These are phyloP conservation scores for Pinna nobilis DNA, from an alignment of 1,140 invertebrate species.

Conservation along the genomic window DNA sequence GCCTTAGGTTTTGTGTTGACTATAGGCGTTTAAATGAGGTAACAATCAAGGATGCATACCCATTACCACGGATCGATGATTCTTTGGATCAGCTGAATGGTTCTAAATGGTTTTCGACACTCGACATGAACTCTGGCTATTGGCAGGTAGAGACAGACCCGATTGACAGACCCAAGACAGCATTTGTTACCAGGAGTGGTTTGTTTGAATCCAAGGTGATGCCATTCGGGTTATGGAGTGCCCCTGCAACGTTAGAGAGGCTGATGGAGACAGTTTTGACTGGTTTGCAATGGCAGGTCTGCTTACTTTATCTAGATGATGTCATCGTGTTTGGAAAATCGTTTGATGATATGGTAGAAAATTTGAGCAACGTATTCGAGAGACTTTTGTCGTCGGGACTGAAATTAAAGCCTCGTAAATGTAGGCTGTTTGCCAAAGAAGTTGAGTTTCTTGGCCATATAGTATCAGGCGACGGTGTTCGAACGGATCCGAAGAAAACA, in stretches of 20 bases:
- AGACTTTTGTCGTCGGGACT: slow-evolving; percentile 15
- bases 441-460: slow-evolving; percentile 18
- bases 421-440: slow-evolving; percentile 6
- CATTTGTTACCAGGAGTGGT: slow-evolving; percentile 20
- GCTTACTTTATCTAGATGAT: slow-evolving; percentile 44
- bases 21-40: slow-evolving; percentile 74
- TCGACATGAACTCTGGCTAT: slow-evolving; percentile 69
- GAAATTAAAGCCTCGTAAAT: slow-evolving; percentile 7
- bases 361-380: slow-evolving; percentile 9
- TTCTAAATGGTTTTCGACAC: slow-evolving; percentile 68
- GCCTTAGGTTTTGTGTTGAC: slow-evolving; percentile 74
- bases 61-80: slow-evolving; percentile 76
- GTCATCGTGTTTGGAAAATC: slow-evolving; percentile 1
- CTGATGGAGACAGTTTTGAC: slow-evolving; percentile 50
- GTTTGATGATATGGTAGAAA: background rate
- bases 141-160: slow-evolving; percentile 61
- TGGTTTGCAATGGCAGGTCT: slow-evolving; percentile 39
- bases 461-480: slow-evolving; percentile 3
- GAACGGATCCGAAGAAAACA: slow-evolving; percentile 7
- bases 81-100: slow-evolving; percentile 68
- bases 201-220: slow-evolving; percentile 26
- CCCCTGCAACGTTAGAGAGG: slow-evolving; percentile 52
- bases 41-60: slow-evolving; percentile 75
- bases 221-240: slow-evolving; percentile 44
- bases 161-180: slow-evolving; percentile 64